These are phyloP conservation scores for Cephus cinctus DNA, from an alignment of 1,140 invertebrate genomes.

Conservation along the genomic window DNA sequence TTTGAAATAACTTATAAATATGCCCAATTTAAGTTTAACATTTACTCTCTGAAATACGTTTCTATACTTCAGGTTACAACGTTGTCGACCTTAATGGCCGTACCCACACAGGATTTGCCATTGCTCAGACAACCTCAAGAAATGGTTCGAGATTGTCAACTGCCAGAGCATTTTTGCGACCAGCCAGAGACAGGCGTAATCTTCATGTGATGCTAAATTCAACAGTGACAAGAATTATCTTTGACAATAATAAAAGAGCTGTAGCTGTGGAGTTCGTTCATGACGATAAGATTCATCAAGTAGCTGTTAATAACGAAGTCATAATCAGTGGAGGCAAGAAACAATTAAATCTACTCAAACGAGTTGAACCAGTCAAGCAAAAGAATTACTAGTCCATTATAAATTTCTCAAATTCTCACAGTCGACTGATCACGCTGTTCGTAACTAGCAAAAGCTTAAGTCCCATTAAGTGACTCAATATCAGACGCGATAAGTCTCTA, in stretches of 20 bases:
- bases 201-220: conserved; percentile 77
- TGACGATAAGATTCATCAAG: conserved; percentile 49
- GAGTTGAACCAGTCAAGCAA: too few relatives aligned
- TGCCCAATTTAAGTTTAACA: not conserved
- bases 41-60: not conserved
- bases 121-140: conserved; percentile 84
- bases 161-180: conserved; percentile 78
- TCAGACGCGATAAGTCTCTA: too few relatives aligned
- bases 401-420: too few relatives aligned
- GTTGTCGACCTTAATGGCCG: conserved; percentile 83
- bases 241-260: conserved; percentile 69
- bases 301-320: conserved; percentile 61
- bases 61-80: conserved; percentile 64
- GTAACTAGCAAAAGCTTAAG: too few relatives aligned
- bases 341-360: conserved; percentile 40
- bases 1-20: not conserved
- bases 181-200: conserved; percentile 72
- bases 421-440: too few relatives aligned
- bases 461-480: too few relatives aligned
- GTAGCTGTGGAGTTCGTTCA: conserved; percentile 68
- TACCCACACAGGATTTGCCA: conserved; percentile 75
- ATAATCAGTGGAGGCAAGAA: conserved; percentile 61
- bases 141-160: conserved; percentile 85
- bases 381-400: too few relatives aligned
- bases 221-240: conserved; percentile 69